Evolutionary conservation across 2,113 vertebrate species (phyloP), one percentile per base, ranked within the genome.

Genomic region (Oostethus manadensis): DNA sequence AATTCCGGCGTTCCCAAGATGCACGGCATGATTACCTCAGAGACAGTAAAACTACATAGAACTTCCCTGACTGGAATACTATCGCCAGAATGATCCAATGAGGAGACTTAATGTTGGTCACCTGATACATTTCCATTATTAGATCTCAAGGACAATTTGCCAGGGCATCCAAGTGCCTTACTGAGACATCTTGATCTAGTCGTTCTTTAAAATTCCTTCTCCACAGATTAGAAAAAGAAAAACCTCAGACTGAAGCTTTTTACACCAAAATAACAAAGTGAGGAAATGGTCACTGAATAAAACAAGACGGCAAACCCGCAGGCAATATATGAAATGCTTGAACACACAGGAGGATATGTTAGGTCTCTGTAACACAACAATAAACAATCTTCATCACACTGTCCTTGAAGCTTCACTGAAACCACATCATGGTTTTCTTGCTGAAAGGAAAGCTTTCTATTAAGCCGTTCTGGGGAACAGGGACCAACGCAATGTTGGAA

Each of bases 221-320:
- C 55, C 60, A 78, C 62, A 51, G 44, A 54, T n/a, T 15, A 3
- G 51, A 62, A 42, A 42, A 14, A 42, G 48, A 57, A 58, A 55
- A 63, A 60, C 60, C 67, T 67, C 65, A 48, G 17, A 64, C 48
- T 57, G 21, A 63, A 38, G 56, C 59, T 43, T 15, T 3, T 21
- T 7, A 7, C 14, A 26, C 29, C 44, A 70, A 70, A 72, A 72
- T 58, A 62, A 73, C 21, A 33, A 40, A 69, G 66, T 43, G 71
- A 68, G 62, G 7, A 33, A 72, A 58, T 8, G 43, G 18, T 3
- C 29, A 60, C 62, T 74, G 57, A 70, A 70, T 78, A 62, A 16
- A 54, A 60, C 22, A 67, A 54, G 44, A 77, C 45, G 73, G 65
- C 49, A 74, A 64, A 60, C n/a, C 18, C 46, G 57, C 72, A 66